These are phyloP conservation scores for Zaprionus taronus DNA, from an alignment of 1,140 invertebrate genomes.

Conservation along the genomic window DNA sequence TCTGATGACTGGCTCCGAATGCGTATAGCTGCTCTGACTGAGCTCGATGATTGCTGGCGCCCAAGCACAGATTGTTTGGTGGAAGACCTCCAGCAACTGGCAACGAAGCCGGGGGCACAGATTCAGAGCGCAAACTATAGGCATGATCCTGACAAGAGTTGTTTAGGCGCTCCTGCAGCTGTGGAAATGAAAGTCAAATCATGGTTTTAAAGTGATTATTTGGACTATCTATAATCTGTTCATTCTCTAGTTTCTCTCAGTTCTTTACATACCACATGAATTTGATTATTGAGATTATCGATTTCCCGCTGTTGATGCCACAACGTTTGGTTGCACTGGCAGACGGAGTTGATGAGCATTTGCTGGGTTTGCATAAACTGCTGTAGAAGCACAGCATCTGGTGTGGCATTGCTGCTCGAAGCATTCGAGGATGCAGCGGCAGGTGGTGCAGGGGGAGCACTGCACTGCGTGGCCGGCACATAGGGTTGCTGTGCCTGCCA, in stretches of 20 bases:
- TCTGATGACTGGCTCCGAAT: slow-evolving; percentile 55
- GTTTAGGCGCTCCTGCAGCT: slow-evolving; percentile 79
- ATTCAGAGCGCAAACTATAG: slow-evolving; percentile 71
- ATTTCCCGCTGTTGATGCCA: slow-evolving; percentile 88
- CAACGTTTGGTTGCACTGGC: slow-evolving; percentile 87
- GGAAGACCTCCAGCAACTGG: slow-evolving; percentile 39
- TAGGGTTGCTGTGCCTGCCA: slow-evolving; percentile 61
- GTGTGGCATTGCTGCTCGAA: slow-evolving; percentile 45
- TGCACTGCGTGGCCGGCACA: slow-evolving; percentile 25
- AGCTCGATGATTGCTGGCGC: slow-evolving; percentile 62
- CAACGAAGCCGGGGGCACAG: slow-evolving; percentile 67
- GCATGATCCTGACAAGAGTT: slow-evolving; percentile 56
- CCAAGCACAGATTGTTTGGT: slow-evolving; percentile 71
- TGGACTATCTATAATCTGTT: too few species aligned
- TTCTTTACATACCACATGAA: slow-evolving; percentile 73
- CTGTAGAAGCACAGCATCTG: slow-evolving; percentile 84
- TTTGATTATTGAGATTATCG: slow-evolving; percentile 79
- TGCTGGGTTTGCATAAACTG: slow-evolving; percentile 87
- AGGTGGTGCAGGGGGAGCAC: slow-evolving; percentile 6
- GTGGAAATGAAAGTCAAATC: background rate
- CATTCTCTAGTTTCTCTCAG: too few species aligned
- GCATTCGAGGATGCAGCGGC: slow-evolving; percentile 56
- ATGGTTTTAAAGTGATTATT: background rate
- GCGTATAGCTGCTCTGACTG: slow-evolving; percentile 77
- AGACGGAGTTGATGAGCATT: slow-evolving; percentile 87